Evolutionary conservation across 1,140 invertebrate species (phyloP), one percentile per base, ranked within the genome.

Genomic region (Gryon sp.): DNA sequence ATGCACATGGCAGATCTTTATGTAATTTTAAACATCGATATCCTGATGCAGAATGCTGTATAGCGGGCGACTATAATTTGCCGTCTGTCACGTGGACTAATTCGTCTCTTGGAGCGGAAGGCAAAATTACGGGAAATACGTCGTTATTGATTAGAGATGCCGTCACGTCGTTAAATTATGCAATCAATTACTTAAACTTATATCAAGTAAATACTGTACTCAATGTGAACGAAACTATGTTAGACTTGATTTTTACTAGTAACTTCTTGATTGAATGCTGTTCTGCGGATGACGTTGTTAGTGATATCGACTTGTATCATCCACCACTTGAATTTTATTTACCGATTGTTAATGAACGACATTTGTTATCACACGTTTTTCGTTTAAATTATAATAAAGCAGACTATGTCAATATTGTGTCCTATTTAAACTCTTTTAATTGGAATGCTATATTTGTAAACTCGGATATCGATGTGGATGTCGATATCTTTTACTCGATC

Each of bases 341-440:
- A n/a, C 28, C 28, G 6, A 19, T 34, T n/a, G n/a, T n/a, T n/a
- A n/a, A n/a, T n/a, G n/a, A n/a, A n/a, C n/a, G n/a, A n/a, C n/a
- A n/a, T n/a, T n/a, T n/a, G n/a, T n/a, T n/a, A n/a, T n/a, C n/a
- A n/a, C n/a, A n/a, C n/a, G n/a, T n/a, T n/a, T n/a, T n/a, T n/a
- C n/a, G n/a, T n/a, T n/a, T n/a, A n/a, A 52, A 52, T 52, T 52
- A 34, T 20, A 36, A 19, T 11, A 52, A 32, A 0, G 46, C n/a
- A 7, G 11, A 34, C 11, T 52, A 52, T 14, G 0, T 0, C 4
- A 0, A 19, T 4, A 52, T 52, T 12, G 22, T 0, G 4, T 14
- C 9, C 4, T 55, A 40, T 55, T n/a, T 55, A 16, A 55, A 55
- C 9, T 26, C 36, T 2, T 26, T 26, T 18, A 9, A 55, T 11